Evolutionary conservation across 2,113 vertebrate species (phyloP).

Genomic region (Thunnus maccoyii): DNA sequence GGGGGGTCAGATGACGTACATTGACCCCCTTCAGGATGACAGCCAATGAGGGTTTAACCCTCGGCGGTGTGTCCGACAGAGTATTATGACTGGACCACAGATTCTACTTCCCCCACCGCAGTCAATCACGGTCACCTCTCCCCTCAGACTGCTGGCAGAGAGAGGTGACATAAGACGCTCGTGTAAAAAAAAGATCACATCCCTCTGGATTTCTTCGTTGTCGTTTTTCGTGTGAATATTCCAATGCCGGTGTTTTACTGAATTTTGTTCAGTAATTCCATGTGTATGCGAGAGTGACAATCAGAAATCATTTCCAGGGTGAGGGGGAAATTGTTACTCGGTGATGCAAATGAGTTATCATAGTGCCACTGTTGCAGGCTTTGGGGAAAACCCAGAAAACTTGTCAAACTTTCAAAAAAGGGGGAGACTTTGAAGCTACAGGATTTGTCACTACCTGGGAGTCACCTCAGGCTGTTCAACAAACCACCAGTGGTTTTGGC

Average conservation of each 20-base stretch:
- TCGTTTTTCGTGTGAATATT: no score
- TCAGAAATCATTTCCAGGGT: conserved; percentile 22
- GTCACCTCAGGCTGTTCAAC: neutral
- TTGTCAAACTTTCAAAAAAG: conserved; percentile 23
- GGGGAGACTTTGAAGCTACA: conserved; percentile 27
- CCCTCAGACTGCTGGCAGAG: no score
- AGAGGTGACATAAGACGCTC: no score
- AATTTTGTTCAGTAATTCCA: conserved; percentile 12
- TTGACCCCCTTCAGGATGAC: no score
- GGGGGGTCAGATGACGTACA: no score
- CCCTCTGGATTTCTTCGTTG: no score
- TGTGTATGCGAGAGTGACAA: neutral
- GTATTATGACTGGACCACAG: no score
- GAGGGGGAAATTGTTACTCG: conserved; percentile 33
- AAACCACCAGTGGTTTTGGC: conserved; percentile 21
- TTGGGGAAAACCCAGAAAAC: conserved; percentile 50
- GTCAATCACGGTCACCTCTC: no score
- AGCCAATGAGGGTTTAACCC: no score
- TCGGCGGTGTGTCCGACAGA: no score
- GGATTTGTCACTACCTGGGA: conserved; percentile 29
- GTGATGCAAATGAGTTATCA: conserved; percentile 53
- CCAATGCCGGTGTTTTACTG: neutral
- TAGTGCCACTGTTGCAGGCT: conserved; percentile 2
- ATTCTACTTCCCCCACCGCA: no score
- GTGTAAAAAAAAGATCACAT: no score